Conservation (phyloP, 2,113 vertebrate species). For the Onychostruthus taczanowskii region DNA sequence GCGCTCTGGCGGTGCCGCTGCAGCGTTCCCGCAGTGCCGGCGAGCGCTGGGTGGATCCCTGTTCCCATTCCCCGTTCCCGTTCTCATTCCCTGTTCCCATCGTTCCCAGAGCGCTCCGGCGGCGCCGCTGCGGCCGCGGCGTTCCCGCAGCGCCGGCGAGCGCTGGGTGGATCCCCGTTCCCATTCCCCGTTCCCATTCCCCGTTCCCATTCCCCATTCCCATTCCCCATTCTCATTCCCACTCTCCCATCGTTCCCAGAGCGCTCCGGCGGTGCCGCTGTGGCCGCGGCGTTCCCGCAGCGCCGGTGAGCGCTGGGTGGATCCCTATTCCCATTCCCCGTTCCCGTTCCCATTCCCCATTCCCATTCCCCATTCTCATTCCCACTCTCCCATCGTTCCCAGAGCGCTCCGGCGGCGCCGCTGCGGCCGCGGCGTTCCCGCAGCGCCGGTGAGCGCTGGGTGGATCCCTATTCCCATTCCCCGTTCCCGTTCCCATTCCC, state of each 20-base stretch:
- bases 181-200: too few species aligned
- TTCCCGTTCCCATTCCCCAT: neutral
- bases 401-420: neutral
- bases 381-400: neutral
- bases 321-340: neutral
- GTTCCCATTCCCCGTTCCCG: neutral
- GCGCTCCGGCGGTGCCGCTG: conserved; percentile 62
- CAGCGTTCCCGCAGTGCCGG: too few species aligned
- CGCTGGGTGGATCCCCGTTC: too few species aligned
- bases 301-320: conserved; percentile 93
- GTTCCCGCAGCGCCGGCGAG: too few species aligned
- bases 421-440: neutral
- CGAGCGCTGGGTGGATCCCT: neutral
- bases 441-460: accelerated
- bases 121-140: too few species aligned
- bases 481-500: neutral
- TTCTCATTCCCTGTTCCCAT: too few species aligned
- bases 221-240: too few species aligned
- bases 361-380: too few species aligned
- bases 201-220: too few species aligned
- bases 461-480: neutral
- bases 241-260: too few species aligned
- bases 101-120: too few species aligned
- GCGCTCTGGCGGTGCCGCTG: too few species aligned
- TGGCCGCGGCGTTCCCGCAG: conserved; percentile 85